Base-by-base conservation (phyloP, 2,797 vertebrate genomes). In the Rachycentron canadum region DNA sequence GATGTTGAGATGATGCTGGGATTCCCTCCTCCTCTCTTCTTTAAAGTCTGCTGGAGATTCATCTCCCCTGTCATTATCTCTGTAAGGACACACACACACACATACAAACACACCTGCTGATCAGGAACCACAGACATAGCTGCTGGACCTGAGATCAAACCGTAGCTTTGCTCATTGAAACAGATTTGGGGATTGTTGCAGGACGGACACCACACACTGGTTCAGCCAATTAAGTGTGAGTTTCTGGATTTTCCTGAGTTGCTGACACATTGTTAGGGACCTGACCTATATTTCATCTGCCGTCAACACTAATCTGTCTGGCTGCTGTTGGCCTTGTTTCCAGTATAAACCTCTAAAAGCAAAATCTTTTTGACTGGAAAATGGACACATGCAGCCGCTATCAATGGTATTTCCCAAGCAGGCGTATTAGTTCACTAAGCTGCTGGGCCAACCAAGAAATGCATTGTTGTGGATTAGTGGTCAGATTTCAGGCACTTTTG, bases 1-100 rank as follows among this genome's bases (percentile, higher is more conserved):
- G 98, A 99, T 87, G 99, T 99, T 40, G 97, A 99, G 95, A 99
- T 99, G 98, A 99, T 99, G 98, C 93, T 99, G 91, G 98, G 98
- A 12, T 99, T 99, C 90, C 97, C 97, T 3, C 98, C 98, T 6
- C 98, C 98, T 0, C 82, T 98, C 83, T 99, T 99, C 95, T 99
- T 99, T 94, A 97, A 96, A 93, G 95, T 99, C 88, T 99, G 98
- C 94, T 99, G 98, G 98, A 96, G 97, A 88, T 99, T 99, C 83
- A 94, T 99, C 93, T 99, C 98, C 0, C 98, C 98, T 0, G 91
- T 96, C 73, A 99, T 99, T 85, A 99, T 99, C 87, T 95, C 96
- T 66, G 98, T 99, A 92, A 96, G 98, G 94, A n/a, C 43, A 72
- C 78, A 25, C n/a, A 59, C 17, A 11, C 61, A 60, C 5, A 34